Evolutionary conservation across 2,888 invertebrate species (phyloP), one percentile per base, ranked within the genome.

Genomic region (Stenoptilia bipunctidactyla): DNA sequence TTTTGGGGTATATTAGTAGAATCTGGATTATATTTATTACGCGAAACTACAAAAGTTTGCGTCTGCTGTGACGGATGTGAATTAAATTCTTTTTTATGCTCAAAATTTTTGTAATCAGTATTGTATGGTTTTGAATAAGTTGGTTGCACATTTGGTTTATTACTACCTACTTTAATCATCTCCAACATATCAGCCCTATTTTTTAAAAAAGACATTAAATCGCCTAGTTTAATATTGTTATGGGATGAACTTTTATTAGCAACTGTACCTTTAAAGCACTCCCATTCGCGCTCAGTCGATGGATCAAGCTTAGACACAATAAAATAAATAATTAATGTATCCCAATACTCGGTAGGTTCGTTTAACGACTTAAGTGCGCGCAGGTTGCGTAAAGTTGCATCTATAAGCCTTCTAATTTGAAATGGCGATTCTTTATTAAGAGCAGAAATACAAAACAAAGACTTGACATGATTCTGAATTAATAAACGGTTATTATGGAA

Each of bases 221-320:
- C 39, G 15, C 38, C 14, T 9, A 37, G 27, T 14, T 9, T 35
- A 9, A 38, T 1, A 14, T 27, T 37, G 10, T 8, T 3, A 6
- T 34, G 25, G 8, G 4, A n/a, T 10, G 9, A 4, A 30, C 10
- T 9, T n/a, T 8, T 8, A 30, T 3, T 30, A 30, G 4, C 5
- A 25, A 25, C 25, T 25, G 10, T 10, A 13, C 42, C 27, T 12
- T 36, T 36, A 20, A 20, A 13, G 13, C 20, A 3, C 12, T 44
- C 41, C 43, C 44, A 44, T 25, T 41, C 41, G 15, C 44, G 44
- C 15, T 44, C 41, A 15, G 44, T 44, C 5, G 27, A 14, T 1
- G 39, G 9, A 41, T 44, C 39, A 6, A 44, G 35, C 34, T 39
- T 41, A 13, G 41, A 34, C n/a, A 38, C 40, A 6, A 44, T 33